Evolutionary conservation across 2,888 invertebrate species (phyloP).

Genomic region (Criorhina ranunculi): DNA sequence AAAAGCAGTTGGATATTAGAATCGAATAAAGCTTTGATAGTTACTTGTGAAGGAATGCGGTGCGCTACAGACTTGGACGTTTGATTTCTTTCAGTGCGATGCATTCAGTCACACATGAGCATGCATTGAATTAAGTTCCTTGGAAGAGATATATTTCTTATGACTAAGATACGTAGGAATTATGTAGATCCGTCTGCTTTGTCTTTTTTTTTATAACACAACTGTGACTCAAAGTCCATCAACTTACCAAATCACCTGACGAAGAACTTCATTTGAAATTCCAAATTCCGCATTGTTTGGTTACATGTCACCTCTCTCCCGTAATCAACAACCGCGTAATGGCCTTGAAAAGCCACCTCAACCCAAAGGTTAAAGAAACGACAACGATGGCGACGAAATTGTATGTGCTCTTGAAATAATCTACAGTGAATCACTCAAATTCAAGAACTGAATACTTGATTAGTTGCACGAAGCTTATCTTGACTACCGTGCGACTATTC

Average conservation of each 20-base stretch:
- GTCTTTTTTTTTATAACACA: neutral
- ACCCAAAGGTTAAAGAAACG: slow-evolving; percentile 44
- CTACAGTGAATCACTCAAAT: slow-evolving; percentile 56
- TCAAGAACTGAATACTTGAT: slow-evolving; percentile 65
- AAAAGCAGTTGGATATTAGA: no score
- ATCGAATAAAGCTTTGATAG: no score
- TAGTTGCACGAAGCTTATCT: slow-evolving; percentile 27
- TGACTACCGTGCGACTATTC: slow-evolving; percentile 52
- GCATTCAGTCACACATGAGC: no score
- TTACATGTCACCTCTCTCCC: slow-evolving; percentile 35
- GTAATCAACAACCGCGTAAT: slow-evolving; percentile 8
- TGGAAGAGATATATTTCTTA: neutral
- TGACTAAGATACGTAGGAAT: neutral
- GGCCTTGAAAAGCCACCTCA: slow-evolving; percentile 32
- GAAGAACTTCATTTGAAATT: slow-evolving; percentile 42
- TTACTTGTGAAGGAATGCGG: no score
- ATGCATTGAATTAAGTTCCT: no score
- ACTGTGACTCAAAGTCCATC: slow-evolving; percentile 41
- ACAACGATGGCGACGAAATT: neutral
- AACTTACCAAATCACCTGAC: slow-evolving; percentile 5
- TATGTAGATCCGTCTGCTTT: no score
- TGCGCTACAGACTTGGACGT: no score
- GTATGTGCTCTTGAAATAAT: slow-evolving; percentile 37
- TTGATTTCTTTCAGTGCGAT: no score
- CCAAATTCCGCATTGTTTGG: slow-evolving; percentile 46